Conservation (phyloP, 2,797 vertebrate species). For the Peromyscus attwateri region DNA sequence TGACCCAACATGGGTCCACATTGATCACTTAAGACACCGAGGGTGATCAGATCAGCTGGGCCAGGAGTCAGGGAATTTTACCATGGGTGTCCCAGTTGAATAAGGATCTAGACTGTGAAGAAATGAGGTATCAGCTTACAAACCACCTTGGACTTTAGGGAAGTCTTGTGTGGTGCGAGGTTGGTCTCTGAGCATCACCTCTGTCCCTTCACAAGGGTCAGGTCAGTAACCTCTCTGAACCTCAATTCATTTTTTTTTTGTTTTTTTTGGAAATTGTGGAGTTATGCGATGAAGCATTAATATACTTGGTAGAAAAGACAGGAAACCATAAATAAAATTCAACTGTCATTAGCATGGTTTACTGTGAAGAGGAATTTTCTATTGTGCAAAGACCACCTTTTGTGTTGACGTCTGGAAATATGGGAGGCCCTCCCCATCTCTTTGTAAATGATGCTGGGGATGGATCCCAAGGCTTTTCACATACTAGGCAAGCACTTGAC, state of each 20-base stretch:
- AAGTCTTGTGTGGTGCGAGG: neutral
- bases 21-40: conserved; percentile 72
- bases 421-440: neutral
- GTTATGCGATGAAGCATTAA: neutral
- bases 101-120: neutral
- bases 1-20: conserved; percentile 68
- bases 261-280: neutral
- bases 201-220: neutral
- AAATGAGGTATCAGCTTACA: neutral
- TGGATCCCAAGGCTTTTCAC: neutral
- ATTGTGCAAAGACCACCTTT: neutral
- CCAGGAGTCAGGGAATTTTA: conserved; percentile 25
- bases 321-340: neutral
- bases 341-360: neutral
- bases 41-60: neutral
- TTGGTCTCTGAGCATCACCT: neutral
- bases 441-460: neutral
- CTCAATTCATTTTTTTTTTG: neutral
- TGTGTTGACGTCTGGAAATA: neutral
- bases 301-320: neutral
- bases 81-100: neutral
- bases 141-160: neutral
- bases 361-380: neutral
- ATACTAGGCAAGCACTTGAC: neutral
- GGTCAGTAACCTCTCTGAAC: neutral